These are phyloP conservation scores for Telmatochromis brachygnathus DNA, from an alignment of 2,113 vertebrate genomes.

Conservation along the genomic window DNA sequence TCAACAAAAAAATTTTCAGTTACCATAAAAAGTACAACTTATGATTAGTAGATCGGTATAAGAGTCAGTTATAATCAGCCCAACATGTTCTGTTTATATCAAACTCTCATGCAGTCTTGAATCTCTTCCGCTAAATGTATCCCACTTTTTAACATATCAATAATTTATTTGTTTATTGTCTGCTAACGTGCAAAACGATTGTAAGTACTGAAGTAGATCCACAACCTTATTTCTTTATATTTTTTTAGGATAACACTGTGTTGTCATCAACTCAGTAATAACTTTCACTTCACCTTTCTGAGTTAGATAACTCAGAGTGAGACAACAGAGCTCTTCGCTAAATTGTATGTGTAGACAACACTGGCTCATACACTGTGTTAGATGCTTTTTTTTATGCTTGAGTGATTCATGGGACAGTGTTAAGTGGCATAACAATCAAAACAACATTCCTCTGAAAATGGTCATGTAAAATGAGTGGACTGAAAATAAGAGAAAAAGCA, in stretches of 20 bases:
- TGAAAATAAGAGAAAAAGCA: not conserved
- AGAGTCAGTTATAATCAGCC: not conserved
- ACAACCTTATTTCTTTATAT: not conserved
- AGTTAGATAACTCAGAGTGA: not conserved
- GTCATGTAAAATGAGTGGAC: not conserved
- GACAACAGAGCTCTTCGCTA: not conserved
- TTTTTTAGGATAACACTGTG: not conserved
- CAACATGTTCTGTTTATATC: not conserved
- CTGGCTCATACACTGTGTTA: not conserved
- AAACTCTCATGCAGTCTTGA: not conserved
- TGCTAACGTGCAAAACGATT: not conserved
- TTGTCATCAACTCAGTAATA: not conserved
- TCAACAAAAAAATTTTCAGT: rapidly evolving
- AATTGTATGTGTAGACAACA: not conserved
- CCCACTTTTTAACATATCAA: not conserved
- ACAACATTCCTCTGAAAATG: not conserved
- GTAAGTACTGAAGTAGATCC: not conserved
- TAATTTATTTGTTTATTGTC: not conserved
- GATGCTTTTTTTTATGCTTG: not conserved
- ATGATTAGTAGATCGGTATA: not conserved
- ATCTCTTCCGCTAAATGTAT: not conserved
- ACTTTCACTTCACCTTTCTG: not conserved
- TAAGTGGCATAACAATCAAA: not conserved
- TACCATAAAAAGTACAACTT: not conserved
- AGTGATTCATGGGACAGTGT: not conserved